Base-by-base conservation (phyloP, 1,140 invertebrate species). In the Xylocopa sonorina region DNA sequence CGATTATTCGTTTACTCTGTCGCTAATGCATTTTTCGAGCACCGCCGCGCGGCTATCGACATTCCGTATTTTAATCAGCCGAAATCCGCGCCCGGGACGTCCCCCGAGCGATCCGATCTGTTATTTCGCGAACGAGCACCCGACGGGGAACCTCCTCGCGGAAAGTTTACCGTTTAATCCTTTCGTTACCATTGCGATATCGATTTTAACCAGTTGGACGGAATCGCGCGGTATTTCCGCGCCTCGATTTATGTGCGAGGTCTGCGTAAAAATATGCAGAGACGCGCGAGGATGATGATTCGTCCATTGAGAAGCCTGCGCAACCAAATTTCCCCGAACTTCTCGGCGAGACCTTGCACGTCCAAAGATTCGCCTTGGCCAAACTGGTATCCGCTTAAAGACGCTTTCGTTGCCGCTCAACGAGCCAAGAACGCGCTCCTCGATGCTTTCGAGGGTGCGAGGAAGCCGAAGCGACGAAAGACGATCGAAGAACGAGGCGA, bases 1-100 rank as follows among this genome's bases (percentile, higher is more conserved):
- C 1, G 24, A 27, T 43, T 24, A 38, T 41, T 24, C 60, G 60
- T 41, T 64, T 53, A 43, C 18, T 53, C 18, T 10, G 12, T n/a
- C 14, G 43, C n/a, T 24, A 48, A 48, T 50, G 60, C 57, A 34
- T 50, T 73, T 73, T 48, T 60, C 69, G 69, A 50, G 32, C 32
- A 48, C 18, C 29, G 55, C 14, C 27, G 32, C 21, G 21, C 10
- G 9, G 1, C 3, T n/a, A 46, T 66, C 18, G 41, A 18, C 9
- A 10, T 66, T 34, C 10, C 24, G 9, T 29, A 46, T 66, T 66
- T 66, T 62, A 66, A 66, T 66, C 48, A 46, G 21, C 48, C 51
- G 14, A 27, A 69, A 69, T 53, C 32, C 67, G 21, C 3, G 27
- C 3, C 0, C 12, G 21, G 34, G 12, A 14, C n/a, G 62, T n/a